Evolutionary conservation across 2,797 vertebrate species (phyloP).

Genomic region (Heteromormyrus szaboi): DNA sequence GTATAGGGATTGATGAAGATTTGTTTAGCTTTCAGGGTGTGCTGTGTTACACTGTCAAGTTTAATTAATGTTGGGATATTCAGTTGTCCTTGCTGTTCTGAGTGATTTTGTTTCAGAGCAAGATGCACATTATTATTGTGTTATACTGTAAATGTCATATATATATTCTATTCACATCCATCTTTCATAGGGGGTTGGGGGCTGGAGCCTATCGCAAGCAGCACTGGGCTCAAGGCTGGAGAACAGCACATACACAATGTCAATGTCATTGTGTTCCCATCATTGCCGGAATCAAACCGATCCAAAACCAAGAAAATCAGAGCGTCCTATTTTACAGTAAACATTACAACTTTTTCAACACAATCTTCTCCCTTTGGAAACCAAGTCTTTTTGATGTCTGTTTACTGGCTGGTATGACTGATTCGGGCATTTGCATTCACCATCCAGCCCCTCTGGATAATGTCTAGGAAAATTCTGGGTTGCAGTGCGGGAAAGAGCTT

Average conservation of each 20-base stretch:
- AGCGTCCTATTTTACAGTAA: neutral
- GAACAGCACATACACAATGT: neutral
- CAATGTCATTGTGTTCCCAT: neutral
- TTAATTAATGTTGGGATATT: neutral
- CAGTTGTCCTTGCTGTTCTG: neutral
- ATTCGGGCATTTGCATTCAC: neutral
- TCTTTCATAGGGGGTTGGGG: neutral
- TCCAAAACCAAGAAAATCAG: neutral
- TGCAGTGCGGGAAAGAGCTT: neutral
- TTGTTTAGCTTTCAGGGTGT: neutral
- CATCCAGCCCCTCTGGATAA: neutral
- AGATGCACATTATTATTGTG: neutral
- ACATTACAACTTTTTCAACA: neutral
- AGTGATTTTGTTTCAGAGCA: neutral
- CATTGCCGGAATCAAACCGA: neutral
- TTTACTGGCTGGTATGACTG: neutral
- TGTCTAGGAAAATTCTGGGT: neutral
- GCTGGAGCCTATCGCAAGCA: neutral
- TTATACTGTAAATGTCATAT: neutral
- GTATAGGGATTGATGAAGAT: neutral
- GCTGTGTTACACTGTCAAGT: neutral
- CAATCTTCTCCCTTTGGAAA: neutral
- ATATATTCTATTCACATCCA: neutral
- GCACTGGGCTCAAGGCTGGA: neutral
- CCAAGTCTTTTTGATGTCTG: neutral